These are phyloP conservation scores for Pollenia labialis DNA, from an alignment of 2,888 invertebrate genomes.

Conservation along the genomic window DNA sequence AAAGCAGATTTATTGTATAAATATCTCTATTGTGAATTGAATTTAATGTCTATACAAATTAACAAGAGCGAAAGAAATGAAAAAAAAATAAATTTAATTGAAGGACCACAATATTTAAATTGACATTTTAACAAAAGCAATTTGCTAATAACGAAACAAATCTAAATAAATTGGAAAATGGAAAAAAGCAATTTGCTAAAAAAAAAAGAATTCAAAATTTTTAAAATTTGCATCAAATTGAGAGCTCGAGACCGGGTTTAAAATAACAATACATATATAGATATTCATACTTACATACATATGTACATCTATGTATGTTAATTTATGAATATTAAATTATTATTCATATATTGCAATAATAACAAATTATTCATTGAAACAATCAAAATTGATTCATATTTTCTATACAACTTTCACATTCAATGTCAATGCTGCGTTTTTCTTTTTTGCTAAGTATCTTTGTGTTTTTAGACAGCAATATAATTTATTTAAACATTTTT, in stretches of 20 bases:
- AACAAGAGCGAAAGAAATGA: not conserved
- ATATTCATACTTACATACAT: too few relatives aligned
- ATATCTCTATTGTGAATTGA: conserved; percentile 7
- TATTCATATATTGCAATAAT: conserved; percentile 39
- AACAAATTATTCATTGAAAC: conserved; percentile 35
- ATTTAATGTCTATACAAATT: conserved; percentile 2
- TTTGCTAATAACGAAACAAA: conserved; percentile 18
- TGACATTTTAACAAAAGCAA: conserved; percentile 37
- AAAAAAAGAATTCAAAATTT: not conserved
- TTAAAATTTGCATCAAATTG: too few relatives aligned
- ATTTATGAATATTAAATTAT: conserved; percentile 57
- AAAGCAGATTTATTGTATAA: not conserved
- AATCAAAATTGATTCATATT: conserved; percentile 29
- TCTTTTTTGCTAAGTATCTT: not conserved
- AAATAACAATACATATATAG: too few relatives aligned
- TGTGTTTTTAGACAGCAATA: not conserved
- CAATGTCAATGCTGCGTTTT: conserved; percentile 46
- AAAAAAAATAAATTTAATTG: conserved; percentile 34
- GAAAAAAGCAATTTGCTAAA: not conserved
- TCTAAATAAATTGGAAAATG: not conserved
- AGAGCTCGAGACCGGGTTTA: too few relatives aligned
- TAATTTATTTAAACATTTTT: too few relatives aligned
- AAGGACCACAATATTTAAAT: conserved; percentile 41
- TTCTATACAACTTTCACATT: conserved; percentile 49
- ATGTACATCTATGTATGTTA: too few relatives aligned